These are phyloP conservation scores for Triplophysa siluroides DNA, from an alignment of 2,113 vertebrate species.

Conservation along the genomic window DNA sequence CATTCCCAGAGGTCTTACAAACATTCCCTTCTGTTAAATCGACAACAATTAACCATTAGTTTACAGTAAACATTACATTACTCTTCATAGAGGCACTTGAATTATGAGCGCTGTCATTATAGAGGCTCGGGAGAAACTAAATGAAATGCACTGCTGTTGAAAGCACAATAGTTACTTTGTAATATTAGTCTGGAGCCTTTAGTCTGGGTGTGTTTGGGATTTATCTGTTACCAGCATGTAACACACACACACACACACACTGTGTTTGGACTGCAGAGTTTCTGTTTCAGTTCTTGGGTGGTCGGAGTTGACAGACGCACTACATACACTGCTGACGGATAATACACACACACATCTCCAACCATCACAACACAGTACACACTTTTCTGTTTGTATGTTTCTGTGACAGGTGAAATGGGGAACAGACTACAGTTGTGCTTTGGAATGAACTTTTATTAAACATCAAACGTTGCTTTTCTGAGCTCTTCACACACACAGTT, in stretches of 20 bases:
- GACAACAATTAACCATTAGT: neutral
- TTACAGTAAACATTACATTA: neutral
- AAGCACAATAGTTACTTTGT: neutral
- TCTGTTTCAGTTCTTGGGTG: constrained; percentile 52
- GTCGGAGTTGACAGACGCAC: constrained; percentile 47
- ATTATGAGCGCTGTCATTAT: constrained; percentile 1
- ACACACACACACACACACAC: constrained; percentile 31
- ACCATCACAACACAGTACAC: constrained; percentile 28
- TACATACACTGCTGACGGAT: constrained; percentile 41
- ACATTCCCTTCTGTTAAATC: neutral
- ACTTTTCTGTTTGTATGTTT: constrained; percentile 44
- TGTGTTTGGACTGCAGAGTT: constrained; percentile 38
- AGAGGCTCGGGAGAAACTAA: neutral
- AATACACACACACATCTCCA: constrained; percentile 44
- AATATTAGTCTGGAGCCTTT: constrained; percentile 40
- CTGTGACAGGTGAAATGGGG: constrained; percentile 41
- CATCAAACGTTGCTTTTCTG: constrained; percentile 66
- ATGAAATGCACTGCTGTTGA: neutral
- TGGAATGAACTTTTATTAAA: constrained; percentile 24
- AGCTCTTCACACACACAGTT: constrained; percentile 52
- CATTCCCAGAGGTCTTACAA: neutral
- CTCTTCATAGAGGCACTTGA: constrained; percentile 5
- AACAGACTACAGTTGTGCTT: constrained; percentile 11
- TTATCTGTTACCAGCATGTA: constrained; percentile 37
- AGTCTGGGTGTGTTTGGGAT: constrained; percentile 65